A percentile compares a stretch with the other conserved stretches of the same genome.
Conservation (phyloP, 2,888 invertebrate species). For the Microctonus aethiopoides region DNA sequence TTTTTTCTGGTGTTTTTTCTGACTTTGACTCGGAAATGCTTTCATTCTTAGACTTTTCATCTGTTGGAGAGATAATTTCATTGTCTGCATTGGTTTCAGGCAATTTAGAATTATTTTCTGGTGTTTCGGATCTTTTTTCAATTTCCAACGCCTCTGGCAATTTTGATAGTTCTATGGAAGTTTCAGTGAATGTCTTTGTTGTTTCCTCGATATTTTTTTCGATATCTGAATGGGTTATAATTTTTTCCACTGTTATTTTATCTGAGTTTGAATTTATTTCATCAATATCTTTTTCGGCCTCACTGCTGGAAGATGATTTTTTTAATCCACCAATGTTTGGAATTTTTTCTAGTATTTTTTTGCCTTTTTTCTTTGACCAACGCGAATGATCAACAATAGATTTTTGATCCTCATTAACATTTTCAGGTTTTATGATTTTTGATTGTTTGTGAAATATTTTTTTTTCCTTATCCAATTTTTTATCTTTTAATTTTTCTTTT, state of each 20-base stretch:
- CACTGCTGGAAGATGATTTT: conserved; percentile 8
- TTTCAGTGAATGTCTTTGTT: not conserved
- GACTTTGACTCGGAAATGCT: not conserved
- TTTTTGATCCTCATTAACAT: not conserved
- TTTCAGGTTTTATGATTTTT: conserved; percentile 14
- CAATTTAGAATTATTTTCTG: not conserved
- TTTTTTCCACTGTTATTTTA: not conserved
- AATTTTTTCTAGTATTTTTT: conserved; percentile 22
- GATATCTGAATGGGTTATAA: not conserved
- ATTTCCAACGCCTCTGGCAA: not conserved
- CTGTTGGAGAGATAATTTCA: not conserved
- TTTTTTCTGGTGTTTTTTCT: not conserved
- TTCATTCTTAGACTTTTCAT: not conserved
- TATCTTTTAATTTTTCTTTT: not conserved
- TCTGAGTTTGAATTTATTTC: conserved; percentile 4
- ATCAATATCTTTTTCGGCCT: conserved; percentile 21
- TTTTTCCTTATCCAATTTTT: not conserved
- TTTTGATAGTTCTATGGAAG: not conserved
- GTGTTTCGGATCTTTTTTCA: not conserved
- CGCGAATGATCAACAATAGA: not conserved
- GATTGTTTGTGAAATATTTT: not conserved
- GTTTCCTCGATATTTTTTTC: not conserved
- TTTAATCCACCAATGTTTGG: conserved; percentile 11
- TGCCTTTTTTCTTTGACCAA: conserved; percentile 25
- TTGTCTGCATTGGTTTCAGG: not conserved